phyloP scores from a whole-genome alignment of 2,113 vertebrate species.

The Megalops atlanticus region DNA sequence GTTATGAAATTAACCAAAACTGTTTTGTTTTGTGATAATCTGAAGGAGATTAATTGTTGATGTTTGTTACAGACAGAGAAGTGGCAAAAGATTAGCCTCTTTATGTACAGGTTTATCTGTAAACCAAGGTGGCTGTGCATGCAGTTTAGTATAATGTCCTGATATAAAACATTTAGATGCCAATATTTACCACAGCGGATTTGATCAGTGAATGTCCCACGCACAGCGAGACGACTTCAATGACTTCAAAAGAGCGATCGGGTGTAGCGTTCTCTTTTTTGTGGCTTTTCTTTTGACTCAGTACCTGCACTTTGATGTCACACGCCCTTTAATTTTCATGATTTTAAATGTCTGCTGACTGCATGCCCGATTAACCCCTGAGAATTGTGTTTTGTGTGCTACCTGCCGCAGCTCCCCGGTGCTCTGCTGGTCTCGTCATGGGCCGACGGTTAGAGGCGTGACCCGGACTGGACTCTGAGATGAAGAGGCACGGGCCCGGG shows the following conservation, averaged over 20 bases:
- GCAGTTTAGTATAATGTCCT: neutral
- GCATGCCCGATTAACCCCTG: conserved; percentile 47
- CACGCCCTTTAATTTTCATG: conserved; percentile 48
- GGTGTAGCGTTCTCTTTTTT: conserved; percentile 46
- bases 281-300: conserved; percentile 38
- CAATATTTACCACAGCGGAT: neutral
- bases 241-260: conserved; percentile 42
- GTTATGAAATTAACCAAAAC: neutral
- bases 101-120: neutral
- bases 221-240: conserved; percentile 55
- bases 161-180: neutral
- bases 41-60: neutral
- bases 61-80: neutral
- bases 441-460: neutral
- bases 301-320: conserved; percentile 54
- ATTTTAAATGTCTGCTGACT: conserved; percentile 42
- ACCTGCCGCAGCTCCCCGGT: neutral
- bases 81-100: neutral
- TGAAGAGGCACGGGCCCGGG: conserved; percentile 47
- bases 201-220: conserved; percentile 35
- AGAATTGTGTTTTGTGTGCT: conserved; percentile 37
- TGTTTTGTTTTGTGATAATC: neutral
- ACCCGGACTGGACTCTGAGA: conserved; percentile 38
- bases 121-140: neutral
- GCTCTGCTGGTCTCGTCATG: neutral